Base-by-base conservation (phyloP, 2,888 invertebrate genomes). In the Bhutanitis thaidina region DNA sequence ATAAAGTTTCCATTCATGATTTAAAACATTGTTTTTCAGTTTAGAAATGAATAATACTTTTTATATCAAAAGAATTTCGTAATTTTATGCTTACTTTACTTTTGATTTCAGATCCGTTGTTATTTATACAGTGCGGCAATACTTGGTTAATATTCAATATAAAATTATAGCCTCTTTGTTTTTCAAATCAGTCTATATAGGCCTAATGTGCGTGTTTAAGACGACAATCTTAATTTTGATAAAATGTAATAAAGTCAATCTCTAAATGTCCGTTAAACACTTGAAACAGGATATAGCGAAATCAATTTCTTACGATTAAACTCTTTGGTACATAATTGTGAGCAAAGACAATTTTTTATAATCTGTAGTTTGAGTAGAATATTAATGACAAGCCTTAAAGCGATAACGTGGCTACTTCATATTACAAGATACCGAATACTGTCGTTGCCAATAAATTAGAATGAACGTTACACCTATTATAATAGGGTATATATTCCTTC, bases 281-380 rank as follows among this genome's bases (percentile, higher is more conserved):
- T 64, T 62, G 64, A 72, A 76, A 80, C 64, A 67, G 73, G 69
- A 55, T 46, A 64, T 68, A 77, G 46, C 47, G 38, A 30, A 9
- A 14, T 16, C 41, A 15, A 15, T 15, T 27, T 41, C 46, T 52
- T 75, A 62, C 59, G 48, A 53, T 59, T 60, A 64, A 59, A 57
- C 60, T 88, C 87, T 88, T 88, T 88, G 87, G 87, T 88, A 86
- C 77, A 76, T 74, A 64, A 80, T 87, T 86, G 87, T 89, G 88
- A 89, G 87, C 87, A 86, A 86, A 72, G 78, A 79, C 67, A 67
- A 65, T 69, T 70, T 70, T 67, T 66, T 65, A 73, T 67, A 69
- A 72, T 61, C 64, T 65, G 51, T 12, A 12, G 34, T 51, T 30
- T 40, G 73, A 77, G 71, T 77, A 76, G 67, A 70, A 59, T 60